These are phyloP conservation scores for Ondatra zibethicus DNA, from an alignment of 2,113 vertebrate genomes.

Conservation along the genomic window DNA sequence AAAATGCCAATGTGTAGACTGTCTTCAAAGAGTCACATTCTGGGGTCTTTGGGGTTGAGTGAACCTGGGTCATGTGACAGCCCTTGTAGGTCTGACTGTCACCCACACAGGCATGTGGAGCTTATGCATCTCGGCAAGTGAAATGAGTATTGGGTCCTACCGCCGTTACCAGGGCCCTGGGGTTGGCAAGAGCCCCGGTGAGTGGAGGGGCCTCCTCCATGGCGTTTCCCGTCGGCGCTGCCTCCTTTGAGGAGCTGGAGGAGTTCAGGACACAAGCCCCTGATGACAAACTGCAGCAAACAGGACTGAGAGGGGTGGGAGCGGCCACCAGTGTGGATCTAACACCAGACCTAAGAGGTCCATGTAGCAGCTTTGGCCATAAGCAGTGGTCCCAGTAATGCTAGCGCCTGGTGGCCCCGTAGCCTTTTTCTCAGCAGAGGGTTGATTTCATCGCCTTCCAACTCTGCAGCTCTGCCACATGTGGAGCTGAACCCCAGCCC, in stretches of 20 bases:
- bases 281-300: not conserved
- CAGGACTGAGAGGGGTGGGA: not conserved
- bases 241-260: not conserved
- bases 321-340: not conserved
- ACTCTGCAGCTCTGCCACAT: not conserved
- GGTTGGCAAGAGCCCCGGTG: not conserved
- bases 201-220: not conserved
- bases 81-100: not conserved
- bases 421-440: no score
- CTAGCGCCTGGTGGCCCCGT: not conserved
- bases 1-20: not conserved
- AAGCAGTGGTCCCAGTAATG: not conserved
- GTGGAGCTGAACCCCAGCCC: not conserved
- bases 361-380: not conserved
- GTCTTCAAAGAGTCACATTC: not conserved
- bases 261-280: not conserved
- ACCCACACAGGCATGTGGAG: not conserved
- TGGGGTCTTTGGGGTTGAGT: not conserved
- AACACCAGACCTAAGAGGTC: not conserved
- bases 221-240: not conserved
- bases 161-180: not conserved
- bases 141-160: not conserved
- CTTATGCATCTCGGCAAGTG: not conserved
- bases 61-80: not conserved
- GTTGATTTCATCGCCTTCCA: not conserved